Evolutionary conservation across 2,797 vertebrate species (phyloP), one percentile per base, ranked within the genome.

Genomic region (Mergus octosetaceus): DNA sequence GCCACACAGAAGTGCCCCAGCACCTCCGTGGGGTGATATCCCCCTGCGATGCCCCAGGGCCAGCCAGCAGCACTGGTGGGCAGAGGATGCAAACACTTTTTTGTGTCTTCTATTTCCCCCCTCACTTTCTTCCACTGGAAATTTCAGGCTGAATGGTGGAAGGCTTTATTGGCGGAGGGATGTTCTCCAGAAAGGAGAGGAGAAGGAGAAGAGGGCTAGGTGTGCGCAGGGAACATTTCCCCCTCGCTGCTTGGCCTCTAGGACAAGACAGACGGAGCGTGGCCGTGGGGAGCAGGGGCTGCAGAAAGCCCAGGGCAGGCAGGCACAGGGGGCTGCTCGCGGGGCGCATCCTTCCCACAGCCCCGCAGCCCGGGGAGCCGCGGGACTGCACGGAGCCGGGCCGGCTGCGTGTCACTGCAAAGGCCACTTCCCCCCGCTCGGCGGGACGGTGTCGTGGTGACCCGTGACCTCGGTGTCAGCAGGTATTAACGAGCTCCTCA

Each of bases 381-480:
- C 11, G 11, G 53, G 64, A 54, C 58, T 11, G 25, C 32, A 25
- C 13, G 60, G 81, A 65, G 51, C 73, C n/a, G 62, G 73, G 66
- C 18, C 28, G 3, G 89, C 66, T 75, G 58, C 7, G 58, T 85
- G 90, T 96, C 94, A 93, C 79, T 81, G 90, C 91, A 96, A 83
- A 92, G 86, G 93, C 36, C 85, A 71, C 61, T 90, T 91, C 87
- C 95, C 66, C 7, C 2, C 1, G 16, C 85, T 25, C 38, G 0
- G 19, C 2, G 47, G 89, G 91, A 78, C 5, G 9, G 39, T 6
- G 75, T 30, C 18, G 81, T 66, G 76, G 60, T 93, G 94, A 91
- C 90, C 95, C 16, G 5, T 91, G 94, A 77, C 94, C 92, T 32
- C 3, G 1, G 66, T 86, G 94, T 82, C 95, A 94, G 79, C 89